Evolutionary conservation across 2,797 vertebrate genomes (phyloP), one percentile per base, ranked within the genome.

Genomic region (Nothura maculosa): DNA sequence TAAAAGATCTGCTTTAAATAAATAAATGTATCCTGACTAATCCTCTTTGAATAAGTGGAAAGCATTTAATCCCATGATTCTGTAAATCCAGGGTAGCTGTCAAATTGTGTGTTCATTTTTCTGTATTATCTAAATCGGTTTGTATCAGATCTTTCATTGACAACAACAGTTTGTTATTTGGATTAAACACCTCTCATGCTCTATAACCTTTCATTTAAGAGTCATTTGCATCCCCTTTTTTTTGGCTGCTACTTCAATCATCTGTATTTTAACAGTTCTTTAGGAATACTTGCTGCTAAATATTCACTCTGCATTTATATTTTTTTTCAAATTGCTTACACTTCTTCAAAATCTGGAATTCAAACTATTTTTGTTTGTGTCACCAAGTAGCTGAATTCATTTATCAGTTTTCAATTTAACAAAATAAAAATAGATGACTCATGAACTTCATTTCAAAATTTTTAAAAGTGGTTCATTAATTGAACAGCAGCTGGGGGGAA

Each of bases 11-110:
- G 82, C 96, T 97, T 96, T 96, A 97, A 97, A 97, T 97, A 97
- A 97, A 97, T 96, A 97, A 97, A 96, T 93, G 92, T 97, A 97
- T 97, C 94, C 87, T 93, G 96, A 95, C 95, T 97, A 97, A 97
- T 97, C 96, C 95, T 96, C 96, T 97, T 96, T 96, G 93, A 97
- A 95, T 97, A 97, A 97, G 96, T 96, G 93, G 96, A 97, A 98
- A 97, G 96, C 89, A 96, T 95, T 96, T 97, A 98, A 97, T 97
- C 96, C 91, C 81, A 86, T 87, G 90, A 96, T 97, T 97, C 96
- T 96, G 87, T 97, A 97, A 97, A 97, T 96, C 96, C 93, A 96
- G 85, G 80, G 74, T 92, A 93, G 96, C 94, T 97, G 95, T 97
- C 95, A 98, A 97, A 98, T 96, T 95, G 90, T 91, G 80, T 97